phyloP scores from a whole-genome alignment of 2,888 invertebrate species.

The Clistopyga incitator region DNA sequence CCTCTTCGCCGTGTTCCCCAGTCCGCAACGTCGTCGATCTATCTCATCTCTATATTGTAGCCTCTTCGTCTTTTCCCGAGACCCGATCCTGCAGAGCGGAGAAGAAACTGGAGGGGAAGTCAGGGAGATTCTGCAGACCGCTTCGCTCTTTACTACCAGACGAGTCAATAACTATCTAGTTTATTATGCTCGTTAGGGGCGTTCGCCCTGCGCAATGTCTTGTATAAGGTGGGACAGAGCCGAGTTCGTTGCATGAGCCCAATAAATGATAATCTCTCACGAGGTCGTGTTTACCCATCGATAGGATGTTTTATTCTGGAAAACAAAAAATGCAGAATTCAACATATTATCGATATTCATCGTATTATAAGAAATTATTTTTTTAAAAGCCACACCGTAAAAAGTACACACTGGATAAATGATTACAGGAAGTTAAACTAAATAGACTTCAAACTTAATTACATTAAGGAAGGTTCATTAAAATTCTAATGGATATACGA shows the following conservation, averaged over 20 bases:
- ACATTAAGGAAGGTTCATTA: no score
- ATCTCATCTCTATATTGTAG: conserved; percentile 45
- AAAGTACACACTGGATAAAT: background rate
- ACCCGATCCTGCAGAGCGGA: conserved; percentile 22
- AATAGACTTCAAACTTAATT: no score
- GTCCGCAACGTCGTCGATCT: conserved; percentile 35
- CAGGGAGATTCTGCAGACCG: conserved; percentile 23
- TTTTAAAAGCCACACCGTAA: background rate
- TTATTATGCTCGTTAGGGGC: conserved; percentile 53
- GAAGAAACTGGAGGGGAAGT: conserved; percentile 9
- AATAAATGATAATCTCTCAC: conserved; percentile 36
- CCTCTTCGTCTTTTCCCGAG: conserved; percentile 28
- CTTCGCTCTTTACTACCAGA: conserved; percentile 50
- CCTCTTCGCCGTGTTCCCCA: conserved; percentile 6
- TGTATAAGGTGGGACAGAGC: background rate
- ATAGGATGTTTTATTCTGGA: conserved; percentile 2
- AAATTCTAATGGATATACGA: no score
- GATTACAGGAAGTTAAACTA: no score
- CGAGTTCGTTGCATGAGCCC: conserved; percentile 10
- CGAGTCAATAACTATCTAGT: conserved; percentile 61
- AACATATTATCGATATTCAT: background rate
- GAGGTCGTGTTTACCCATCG: conserved; percentile 17
- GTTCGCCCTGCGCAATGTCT: conserved; percentile 29
- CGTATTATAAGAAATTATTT: no score
- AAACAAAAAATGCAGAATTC: background rate